A percentile compares a stretch with the other conserved stretches of the same genome.
Evolutionary conservation across 1,140 invertebrate genomes (phyloP).

Genomic region (Drosophila orosa): DNA sequence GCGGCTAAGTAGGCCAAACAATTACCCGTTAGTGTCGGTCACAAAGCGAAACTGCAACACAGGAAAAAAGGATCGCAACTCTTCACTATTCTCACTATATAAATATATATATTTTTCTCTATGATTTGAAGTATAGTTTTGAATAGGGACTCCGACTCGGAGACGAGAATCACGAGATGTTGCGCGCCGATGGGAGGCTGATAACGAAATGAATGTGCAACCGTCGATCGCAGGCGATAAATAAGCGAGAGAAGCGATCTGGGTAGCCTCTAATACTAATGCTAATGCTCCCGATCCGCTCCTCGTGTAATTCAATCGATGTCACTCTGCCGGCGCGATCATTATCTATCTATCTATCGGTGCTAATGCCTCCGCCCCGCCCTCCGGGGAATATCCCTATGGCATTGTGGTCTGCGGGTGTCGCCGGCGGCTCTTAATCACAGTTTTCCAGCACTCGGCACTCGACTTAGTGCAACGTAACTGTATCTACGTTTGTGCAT

Average conservation of each 20-base stretch:
- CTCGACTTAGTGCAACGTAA: conserved; percentile 46
- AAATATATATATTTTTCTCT: background rate
- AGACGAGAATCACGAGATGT: conserved; percentile 22
- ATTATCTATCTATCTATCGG: conserved; percentile 30
- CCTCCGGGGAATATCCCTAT: conserved; percentile 8
- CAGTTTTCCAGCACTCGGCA: conserved; percentile 38
- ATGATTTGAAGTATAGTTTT: background rate
- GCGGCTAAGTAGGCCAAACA: conserved; percentile 9
- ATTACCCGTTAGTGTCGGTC: conserved; percentile 85
- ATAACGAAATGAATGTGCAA: conserved; percentile 81
- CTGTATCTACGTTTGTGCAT: conserved; percentile 34
- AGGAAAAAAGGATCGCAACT: conserved; percentile 8
- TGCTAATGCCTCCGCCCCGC: background rate
- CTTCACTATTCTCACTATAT: background rate
- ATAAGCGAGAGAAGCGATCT: conserved; percentile 54
- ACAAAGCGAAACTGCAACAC: conserved; percentile 84
- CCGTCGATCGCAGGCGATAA: conserved; percentile 73
- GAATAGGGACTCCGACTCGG: conserved; percentile 12
- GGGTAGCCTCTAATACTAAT: conserved; percentile 53
- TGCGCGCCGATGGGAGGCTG: conserved; percentile 61
- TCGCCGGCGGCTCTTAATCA: conserved; percentile 56
- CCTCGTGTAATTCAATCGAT: conserved; percentile 74
- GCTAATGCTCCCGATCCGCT: conserved; percentile 48
- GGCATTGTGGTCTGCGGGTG: conserved; percentile 37
- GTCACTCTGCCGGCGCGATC: conserved; percentile 35